Conservation (phyloP, 2,113 vertebrate genomes). For the Lasiurus cinereus region DNA sequence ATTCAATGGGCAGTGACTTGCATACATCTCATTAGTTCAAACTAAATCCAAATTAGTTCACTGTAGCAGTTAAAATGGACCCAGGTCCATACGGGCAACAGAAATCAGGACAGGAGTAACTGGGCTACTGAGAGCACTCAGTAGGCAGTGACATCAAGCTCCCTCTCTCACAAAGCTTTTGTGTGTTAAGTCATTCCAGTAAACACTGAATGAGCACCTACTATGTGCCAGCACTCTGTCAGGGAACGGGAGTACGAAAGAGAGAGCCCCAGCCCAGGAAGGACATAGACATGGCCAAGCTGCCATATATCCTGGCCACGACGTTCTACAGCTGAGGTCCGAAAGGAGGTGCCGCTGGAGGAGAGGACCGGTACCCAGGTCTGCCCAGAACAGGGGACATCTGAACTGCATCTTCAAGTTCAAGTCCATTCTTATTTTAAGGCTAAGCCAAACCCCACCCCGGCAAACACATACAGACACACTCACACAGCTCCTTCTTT, state of each 20-base stretch:
- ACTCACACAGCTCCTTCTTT: not conserved
- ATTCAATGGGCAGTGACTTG: not conserved
- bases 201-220: not conserved
- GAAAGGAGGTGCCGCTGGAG: not conserved
- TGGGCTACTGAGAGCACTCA: too few species aligned
- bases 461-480: not conserved
- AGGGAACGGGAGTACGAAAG: not conserved
- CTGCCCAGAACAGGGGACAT: not conserved
- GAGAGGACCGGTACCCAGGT: too few species aligned
- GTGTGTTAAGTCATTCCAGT: not conserved
- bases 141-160: not conserved
- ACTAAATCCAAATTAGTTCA: not conserved
- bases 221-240: not conserved
- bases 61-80: constrained; percentile 18
- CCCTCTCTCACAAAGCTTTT: not conserved
- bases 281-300: not conserved
- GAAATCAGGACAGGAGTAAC: not conserved
- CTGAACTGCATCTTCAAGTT: not conserved
- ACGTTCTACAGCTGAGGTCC: not conserved
- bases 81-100: not conserved
- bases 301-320: not conserved
- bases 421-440: not conserved
- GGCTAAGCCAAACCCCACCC: not conserved
- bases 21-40: not conserved
- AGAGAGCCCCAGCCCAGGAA: not conserved